Conservation (phyloP, 2,797 vertebrate species). For the Synaphobranchus kaupii region DNA sequence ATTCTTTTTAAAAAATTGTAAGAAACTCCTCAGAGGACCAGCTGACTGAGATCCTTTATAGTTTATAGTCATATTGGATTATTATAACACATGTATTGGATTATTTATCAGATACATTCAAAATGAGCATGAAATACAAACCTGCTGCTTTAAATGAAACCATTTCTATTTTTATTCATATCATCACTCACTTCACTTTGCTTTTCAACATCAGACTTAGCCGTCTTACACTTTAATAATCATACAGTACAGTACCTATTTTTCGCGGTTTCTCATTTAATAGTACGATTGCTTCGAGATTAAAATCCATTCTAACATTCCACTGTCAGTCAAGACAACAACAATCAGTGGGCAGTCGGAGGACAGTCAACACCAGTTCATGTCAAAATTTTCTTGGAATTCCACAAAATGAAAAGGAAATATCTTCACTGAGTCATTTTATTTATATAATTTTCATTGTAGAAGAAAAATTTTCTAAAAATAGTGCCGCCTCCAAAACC, state of each 20-base stretch:
- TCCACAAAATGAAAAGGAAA: slow-evolving; percentile 11
- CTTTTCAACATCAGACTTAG: neutral
- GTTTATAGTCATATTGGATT: neutral
- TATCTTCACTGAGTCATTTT: neutral
- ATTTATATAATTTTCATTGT: neutral
- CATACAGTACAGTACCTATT: neutral
- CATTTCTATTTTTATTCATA: neutral
- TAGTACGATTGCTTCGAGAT: neutral
- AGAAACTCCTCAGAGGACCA: slow-evolving; percentile 53
- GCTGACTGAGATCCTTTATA: slow-evolving; percentile 50
- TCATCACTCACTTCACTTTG: slow-evolving; percentile 12
- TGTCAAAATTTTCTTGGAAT: slow-evolving; percentile 9
- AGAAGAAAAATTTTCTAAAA: neutral
- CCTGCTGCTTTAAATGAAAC: neutral
- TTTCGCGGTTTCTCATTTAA: neutral
- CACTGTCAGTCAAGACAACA: slow-evolving; percentile 45
- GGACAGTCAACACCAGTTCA: neutral
- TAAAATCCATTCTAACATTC: slow-evolving; percentile 27
- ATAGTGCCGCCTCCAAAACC: slow-evolving; percentile 7
- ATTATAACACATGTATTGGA: slow-evolving; percentile 29
- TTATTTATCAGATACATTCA: neutral
- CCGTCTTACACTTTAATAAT: neutral
- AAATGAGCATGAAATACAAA: slow-evolving; percentile 1
- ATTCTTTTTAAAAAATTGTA: neutral
- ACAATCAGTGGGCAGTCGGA: slow-evolving; percentile 39